A percentile compares a stretch with the other conserved stretches of the same genome.
Conservation (phyloP, 2,113 vertebrate species). For the Tetrax tetrax region DNA sequence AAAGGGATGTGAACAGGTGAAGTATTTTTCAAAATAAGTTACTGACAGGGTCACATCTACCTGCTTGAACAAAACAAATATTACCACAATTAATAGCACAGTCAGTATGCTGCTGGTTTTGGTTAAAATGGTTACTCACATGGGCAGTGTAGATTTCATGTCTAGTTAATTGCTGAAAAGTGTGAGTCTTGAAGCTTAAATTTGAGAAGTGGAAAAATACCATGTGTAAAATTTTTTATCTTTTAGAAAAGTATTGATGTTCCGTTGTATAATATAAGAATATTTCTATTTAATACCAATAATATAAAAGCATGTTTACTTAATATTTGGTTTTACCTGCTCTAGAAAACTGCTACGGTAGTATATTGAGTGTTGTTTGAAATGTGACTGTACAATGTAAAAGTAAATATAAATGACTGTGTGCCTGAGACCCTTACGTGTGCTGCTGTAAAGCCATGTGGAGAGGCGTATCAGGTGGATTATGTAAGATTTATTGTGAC, state of each 20-base stretch:
- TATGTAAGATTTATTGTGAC: not conserved
- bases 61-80: not conserved
- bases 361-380: not conserved
- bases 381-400: not conserved
- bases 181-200: not conserved
- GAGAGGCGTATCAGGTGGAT: not conserved
- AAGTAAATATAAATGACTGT: not conserved
- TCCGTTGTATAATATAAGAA: not conserved
- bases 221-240: not conserved
- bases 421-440: not conserved
- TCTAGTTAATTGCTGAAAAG: not conserved
- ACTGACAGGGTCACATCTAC: not conserved
- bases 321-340: not conserved
- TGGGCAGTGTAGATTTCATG: not conserved
- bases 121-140: not conserved
- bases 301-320: not conserved
- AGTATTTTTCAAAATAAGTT: not conserved
- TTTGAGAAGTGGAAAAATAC: not conserved
- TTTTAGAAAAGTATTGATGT: not conserved
- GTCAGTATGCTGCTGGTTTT: not conserved
- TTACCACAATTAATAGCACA: not conserved
- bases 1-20: not conserved
- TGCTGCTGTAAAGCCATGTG: not conserved
- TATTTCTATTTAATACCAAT: not conserved
- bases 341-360: not conserved